phyloP scores from a whole-genome alignment of 2,113 vertebrate genomes.

The Triplophysa siluroides region DNA sequence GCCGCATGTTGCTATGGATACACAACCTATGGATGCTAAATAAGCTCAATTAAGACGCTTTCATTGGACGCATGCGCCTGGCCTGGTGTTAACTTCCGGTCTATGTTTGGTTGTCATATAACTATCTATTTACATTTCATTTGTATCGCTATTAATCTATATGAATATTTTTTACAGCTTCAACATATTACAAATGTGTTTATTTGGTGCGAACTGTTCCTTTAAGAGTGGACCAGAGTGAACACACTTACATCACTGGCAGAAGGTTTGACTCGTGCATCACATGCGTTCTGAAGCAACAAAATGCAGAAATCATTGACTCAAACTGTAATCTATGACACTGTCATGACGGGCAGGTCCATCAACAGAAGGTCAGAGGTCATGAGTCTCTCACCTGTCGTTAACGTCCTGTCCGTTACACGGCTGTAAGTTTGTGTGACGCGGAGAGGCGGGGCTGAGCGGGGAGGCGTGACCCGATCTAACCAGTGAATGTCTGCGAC shows the following conservation, averaged over 20 bases:
- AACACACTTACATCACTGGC: conserved; percentile 70
- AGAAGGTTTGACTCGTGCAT: conserved; percentile 59
- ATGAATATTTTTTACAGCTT: too few relatives aligned
- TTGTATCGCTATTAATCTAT: too few relatives aligned
- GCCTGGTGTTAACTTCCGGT: too few relatives aligned
- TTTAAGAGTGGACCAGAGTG: neutral
- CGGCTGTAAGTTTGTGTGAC: conserved; percentile 62
- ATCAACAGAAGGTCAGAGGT: neutral
- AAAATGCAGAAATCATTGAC: conserved; percentile 49
- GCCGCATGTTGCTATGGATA: too few relatives aligned
- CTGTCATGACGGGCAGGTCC: too few relatives aligned
- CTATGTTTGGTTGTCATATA: too few relatives aligned
- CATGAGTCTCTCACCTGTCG: conserved; percentile 78
- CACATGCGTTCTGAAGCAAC: conserved; percentile 63
- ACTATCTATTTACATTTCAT: too few relatives aligned
- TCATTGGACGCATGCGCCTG: too few relatives aligned
- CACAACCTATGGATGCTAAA: too few relatives aligned
- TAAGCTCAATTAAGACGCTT: too few relatives aligned
- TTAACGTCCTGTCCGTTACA: conserved; percentile 74
- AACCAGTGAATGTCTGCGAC: conserved; percentile 84
- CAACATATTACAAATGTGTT: too few relatives aligned
- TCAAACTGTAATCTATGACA: neutral
- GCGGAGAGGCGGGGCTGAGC: conserved; percentile 69
- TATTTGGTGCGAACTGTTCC: conserved; percentile 33
- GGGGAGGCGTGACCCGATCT: conserved; percentile 78